Evolutionary conservation across 2,797 vertebrate genomes (phyloP).

Genomic region (Pyrocephalus nanus): DNA sequence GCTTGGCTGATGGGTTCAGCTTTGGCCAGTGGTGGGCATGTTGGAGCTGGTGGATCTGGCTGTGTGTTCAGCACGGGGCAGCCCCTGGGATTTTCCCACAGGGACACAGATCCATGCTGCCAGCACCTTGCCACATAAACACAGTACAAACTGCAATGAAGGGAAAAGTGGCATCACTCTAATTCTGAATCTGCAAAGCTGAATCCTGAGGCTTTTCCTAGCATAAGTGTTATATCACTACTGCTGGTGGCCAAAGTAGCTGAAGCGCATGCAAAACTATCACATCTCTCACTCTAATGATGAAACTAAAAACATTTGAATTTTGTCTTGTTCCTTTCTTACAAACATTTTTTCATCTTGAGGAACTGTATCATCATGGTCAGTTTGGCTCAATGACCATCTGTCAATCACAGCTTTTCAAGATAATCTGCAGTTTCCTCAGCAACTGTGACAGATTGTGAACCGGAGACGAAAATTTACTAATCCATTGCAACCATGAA

Average conservation of each 20-base stretch:
- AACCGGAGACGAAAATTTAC: not conserved
- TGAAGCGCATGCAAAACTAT: not conserved
- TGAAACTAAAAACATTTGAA: not conserved
- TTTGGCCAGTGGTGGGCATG: accelerated
- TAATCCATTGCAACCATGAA: not conserved
- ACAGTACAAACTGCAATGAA: not conserved
- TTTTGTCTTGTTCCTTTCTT: not conserved
- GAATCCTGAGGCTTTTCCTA: not conserved
- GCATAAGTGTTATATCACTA: not conserved
- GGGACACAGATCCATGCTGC: not conserved
- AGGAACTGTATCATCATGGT: not conserved
- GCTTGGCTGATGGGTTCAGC: not conserved
- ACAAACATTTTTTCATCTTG: not conserved
- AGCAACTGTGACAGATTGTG: not conserved
- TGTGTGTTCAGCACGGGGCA: not conserved
- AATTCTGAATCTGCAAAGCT: not conserved
- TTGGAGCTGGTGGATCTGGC: not conserved
- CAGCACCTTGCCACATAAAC: not conserved
- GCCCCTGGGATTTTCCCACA: not conserved
- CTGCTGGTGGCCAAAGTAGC: not conserved
- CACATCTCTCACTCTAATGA: not conserved
- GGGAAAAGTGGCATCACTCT: accelerated
- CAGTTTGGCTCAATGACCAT: not conserved
- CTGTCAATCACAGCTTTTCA: not conserved
- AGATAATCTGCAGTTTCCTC: not conserved